Evolutionary conservation across 2,113 vertebrate species (phyloP), one percentile per base, ranked within the genome.

Genomic region (Syngnathus floridae): DNA sequence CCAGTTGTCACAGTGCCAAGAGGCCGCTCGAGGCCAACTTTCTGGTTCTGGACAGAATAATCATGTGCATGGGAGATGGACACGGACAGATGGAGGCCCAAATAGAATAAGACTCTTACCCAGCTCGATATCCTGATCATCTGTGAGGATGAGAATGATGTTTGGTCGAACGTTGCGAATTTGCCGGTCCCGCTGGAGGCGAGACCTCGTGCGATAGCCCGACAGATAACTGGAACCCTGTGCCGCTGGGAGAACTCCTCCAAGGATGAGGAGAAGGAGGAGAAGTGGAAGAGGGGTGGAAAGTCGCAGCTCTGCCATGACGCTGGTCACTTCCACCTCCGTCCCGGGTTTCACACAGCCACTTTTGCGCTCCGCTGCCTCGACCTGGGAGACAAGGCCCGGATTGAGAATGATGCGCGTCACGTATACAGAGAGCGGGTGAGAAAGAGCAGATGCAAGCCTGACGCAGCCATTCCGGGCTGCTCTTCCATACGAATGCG

Each of bases 71-170:
- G 68, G 70, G 69, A 69, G 31, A 65, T 4, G 36, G 59, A 72
- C 48, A 67, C 37, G 66, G 65, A 40, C 16, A 78, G 67, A 70
- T 63, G 67, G 71, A 65, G 54, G 11, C 43, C 65, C 51, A 13
- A 48, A 63, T 31, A 48, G 43, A 69, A 16, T 45, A 58, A 46
- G 16, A 48, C 19, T 67, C 92, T 92, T 86, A 98, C 96, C 96
- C 71, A 99, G 92, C 82, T 99, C 96, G 68, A 97, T 94, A 70
- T 99, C 96, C 83, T 99, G 96, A 84, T 99, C 96, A 26, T 99
- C 96, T 0, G 96, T 99, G 79, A 98, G 94, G 83, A 99, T 91
- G 65, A 99, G 91, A 80, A 99, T 96, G 88, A 99, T 94, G 84
- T 99, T 99, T 77, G 96, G 96, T 12, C 95, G 93, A 84, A 96